Evolutionary conservation across 1,140 invertebrate genomes (phyloP).

Genomic region (Amphibalanus amphitrite): DNA sequence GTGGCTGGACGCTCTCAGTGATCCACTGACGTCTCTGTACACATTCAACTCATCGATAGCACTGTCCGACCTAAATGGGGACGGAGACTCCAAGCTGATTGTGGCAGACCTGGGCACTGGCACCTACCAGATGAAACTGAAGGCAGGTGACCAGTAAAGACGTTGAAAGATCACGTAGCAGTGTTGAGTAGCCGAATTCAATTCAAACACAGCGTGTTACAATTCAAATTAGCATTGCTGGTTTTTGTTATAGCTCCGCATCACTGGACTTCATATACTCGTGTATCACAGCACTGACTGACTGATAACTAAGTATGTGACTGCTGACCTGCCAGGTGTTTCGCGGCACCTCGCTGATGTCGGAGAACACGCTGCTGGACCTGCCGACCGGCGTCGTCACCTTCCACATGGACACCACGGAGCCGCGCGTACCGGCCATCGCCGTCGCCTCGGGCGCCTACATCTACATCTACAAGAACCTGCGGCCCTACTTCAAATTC

Average conservation of each 20-base stretch:
- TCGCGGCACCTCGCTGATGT: constrained; percentile 26
- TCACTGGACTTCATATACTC: too few species aligned
- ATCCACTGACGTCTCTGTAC: constrained; percentile 47
- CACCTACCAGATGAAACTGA: constrained; percentile 35
- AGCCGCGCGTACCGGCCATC: constrained; percentile 56
- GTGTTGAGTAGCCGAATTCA: too few species aligned
- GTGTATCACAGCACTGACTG: too few species aligned
- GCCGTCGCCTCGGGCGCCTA: constrained; percentile 75
- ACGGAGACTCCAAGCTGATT: constrained; percentile 60
- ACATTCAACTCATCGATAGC: constrained; percentile 53
- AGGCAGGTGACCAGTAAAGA: constrained; percentile 24
- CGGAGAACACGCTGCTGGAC: constrained; percentile 63
- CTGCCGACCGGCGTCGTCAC: constrained; percentile 63
- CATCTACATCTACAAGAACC: constrained; percentile 81
- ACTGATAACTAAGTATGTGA: too few species aligned
- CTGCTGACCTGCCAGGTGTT: constrained; percentile 16
- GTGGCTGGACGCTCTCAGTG: constrained; percentile 60
- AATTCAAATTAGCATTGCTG: too few species aligned
- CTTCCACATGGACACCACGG: constrained; percentile 63
- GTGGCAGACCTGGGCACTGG: constrained; percentile 49
- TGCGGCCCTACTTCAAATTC: constrained; percentile 88
- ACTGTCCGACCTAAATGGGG: constrained; percentile 56
- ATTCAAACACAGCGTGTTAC: too few species aligned
- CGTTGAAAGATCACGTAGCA: too few species aligned
- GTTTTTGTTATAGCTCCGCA: too few species aligned